phyloP scores from a whole-genome alignment of 2,888 invertebrate species.

The Acrocera orbiculus region DNA sequence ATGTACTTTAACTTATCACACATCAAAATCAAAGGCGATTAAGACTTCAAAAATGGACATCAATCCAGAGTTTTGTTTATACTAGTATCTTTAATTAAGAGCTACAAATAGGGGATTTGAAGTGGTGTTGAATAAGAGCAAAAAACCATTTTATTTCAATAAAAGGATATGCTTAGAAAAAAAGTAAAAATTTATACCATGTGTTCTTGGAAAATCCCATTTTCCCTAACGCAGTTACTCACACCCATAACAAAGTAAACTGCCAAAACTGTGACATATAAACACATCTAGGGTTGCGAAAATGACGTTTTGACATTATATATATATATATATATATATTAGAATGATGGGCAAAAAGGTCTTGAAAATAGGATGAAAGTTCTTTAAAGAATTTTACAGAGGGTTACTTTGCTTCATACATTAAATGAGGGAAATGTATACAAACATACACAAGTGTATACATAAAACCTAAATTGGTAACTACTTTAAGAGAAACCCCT shows the following conservation, averaged over 20 bases:
- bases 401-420: neutral
- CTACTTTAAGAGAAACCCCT: conserved; percentile 4
- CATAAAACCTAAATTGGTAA: conserved; percentile 6
- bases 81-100: conserved; percentile 10
- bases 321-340: conserved; percentile 4
- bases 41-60: too few relatives aligned
- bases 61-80: conserved; percentile 12
- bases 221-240: conserved; percentile 3
- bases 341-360: conserved; percentile 1
- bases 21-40: too few relatives aligned
- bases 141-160: too few relatives aligned
- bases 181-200: conserved; percentile 2
- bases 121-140: too few relatives aligned
- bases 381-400: conserved; percentile 3
- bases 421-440: neutral
- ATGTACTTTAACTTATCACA: too few relatives aligned
- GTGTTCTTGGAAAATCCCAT: conserved; percentile 5
- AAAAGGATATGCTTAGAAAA: neutral
- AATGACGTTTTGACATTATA: conserved; percentile 10
- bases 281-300: conserved; percentile 7
- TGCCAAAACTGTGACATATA: conserved; percentile 4
- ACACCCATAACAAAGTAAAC: conserved; percentile 6
- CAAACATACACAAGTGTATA: neutral
- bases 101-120: neutral
- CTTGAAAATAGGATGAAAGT: conserved; percentile 3